phyloP scores from a whole-genome alignment of 2,888 invertebrate genomes.

The Chloroclysta siterata region DNA sequence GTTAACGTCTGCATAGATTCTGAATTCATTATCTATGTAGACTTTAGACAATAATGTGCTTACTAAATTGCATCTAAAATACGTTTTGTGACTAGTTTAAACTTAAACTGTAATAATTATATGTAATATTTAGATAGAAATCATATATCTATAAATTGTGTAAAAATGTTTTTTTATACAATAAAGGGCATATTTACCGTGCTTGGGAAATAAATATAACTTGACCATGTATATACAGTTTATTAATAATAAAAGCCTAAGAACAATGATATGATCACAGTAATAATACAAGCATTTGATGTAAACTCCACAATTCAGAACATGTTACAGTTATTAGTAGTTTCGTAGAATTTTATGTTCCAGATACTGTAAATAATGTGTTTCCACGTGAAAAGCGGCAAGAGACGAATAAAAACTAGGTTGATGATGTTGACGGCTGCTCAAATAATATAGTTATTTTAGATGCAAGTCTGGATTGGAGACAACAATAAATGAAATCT shows the following conservation, averaged over 20 bases:
- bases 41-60: background rate
- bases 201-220: too few species aligned
- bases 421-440: slow-evolving; percentile 46
- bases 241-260: background rate
- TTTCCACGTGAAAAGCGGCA: slow-evolving; percentile 44
- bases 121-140: too few species aligned
- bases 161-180: too few species aligned
- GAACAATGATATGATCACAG: background rate
- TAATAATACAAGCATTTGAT: background rate
- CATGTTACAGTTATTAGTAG: slow-evolving; percentile 20
- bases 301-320: slow-evolving; percentile 14
- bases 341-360: slow-evolving; percentile 46
- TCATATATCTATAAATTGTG: too few species aligned
- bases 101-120: background rate
- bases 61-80: background rate
- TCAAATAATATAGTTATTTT: slow-evolving; percentile 41
- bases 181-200: too few species aligned
- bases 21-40: slow-evolving; percentile 2
- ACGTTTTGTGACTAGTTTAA: background rate
- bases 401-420: slow-evolving; percentile 42
- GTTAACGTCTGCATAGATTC: slow-evolving; percentile 18
- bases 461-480: slow-evolving; percentile 44
- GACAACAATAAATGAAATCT: slow-evolving; percentile 44
- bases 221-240: too few species aligned
- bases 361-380: slow-evolving; percentile 48